Percentiles rank a stretch among this genome's conserved stretches.
These are phyloP conservation scores for Drosophila sordidapex DNA, from an alignment of 2,888 invertebrate species.

Conservation along the genomic window DNA sequence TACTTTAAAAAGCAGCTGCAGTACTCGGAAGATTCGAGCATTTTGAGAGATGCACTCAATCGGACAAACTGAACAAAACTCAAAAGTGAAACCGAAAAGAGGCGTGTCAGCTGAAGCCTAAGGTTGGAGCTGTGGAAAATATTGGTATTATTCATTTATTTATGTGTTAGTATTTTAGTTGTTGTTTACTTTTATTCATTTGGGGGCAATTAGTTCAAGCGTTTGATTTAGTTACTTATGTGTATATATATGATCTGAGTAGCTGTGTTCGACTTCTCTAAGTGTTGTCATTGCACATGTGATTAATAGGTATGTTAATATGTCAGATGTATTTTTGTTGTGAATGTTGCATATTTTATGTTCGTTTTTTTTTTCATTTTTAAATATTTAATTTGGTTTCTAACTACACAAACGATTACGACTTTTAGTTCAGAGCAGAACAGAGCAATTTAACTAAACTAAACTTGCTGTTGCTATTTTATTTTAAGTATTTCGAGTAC, in stretches of 20 bases:
- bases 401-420: constrained; percentile 62
- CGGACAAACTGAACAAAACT: constrained; percentile 30
- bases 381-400: constrained; percentile 34
- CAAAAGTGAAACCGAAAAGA: constrained; percentile 3
- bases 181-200: constrained; percentile 7
- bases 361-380: constrained; percentile 7
- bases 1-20: not conserved
- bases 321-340: constrained; percentile 12
- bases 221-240: constrained; percentile 27
- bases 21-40: not conserved
- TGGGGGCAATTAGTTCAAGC: constrained; percentile 19
- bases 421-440: constrained; percentile 50
- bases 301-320: constrained; percentile 11
- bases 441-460: constrained; percentile 61
- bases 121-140: constrained; percentile 49
- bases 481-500: constrained; percentile 26
- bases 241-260: constrained; percentile 9
- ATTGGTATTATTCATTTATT: constrained; percentile 46
- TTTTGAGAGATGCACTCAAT: constrained; percentile 3
- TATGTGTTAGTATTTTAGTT: constrained; percentile 23
- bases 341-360: constrained; percentile 12
- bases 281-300: constrained; percentile 20
- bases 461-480: constrained; percentile 37
- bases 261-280: constrained; percentile 14
- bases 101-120: constrained; percentile 41